Evolutionary conservation across 2,797 vertebrate genomes (phyloP).

Genomic region (Pteronotus mesoamericanus): DNA sequence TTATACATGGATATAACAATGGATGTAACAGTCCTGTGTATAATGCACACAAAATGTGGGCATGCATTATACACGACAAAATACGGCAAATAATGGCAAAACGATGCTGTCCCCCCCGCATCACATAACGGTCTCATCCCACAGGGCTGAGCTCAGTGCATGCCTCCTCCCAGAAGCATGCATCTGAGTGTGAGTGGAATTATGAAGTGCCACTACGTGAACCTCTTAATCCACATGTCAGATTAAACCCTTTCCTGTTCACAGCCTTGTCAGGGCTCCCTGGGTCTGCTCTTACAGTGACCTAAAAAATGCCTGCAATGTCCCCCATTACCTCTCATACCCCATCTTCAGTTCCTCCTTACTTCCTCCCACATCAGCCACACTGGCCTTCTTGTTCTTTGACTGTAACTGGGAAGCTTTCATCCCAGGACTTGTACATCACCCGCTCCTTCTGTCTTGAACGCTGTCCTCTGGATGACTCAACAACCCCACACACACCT

Average conservation of each 20-base stretch:
- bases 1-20: too few species aligned
- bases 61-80: too few species aligned
- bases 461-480: background rate
- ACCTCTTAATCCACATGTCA: background rate
- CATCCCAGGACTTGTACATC: background rate
- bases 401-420: background rate
- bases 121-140: background rate
- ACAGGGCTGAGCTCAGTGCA: background rate
- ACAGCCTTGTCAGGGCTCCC: background rate
- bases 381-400: background rate
- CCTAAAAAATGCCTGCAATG: rapidly evolving
- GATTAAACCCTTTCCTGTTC: background rate
- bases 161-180: background rate
- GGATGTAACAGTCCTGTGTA: too few species aligned
- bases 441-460: background rate
- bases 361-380: background rate
- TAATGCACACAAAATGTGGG: too few species aligned
- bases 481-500: background rate
- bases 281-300: background rate
- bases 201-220: background rate
- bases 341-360: background rate
- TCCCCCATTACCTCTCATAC: background rate
- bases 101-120: background rate
- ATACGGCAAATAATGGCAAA: background rate
- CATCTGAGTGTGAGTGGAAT: background rate